A percentile compares a stretch with the other conserved stretches of the same genome.
Evolutionary conservation across 2,888 invertebrate species (phyloP).

Genomic region (Mimumesa dahlbomi): DNA sequence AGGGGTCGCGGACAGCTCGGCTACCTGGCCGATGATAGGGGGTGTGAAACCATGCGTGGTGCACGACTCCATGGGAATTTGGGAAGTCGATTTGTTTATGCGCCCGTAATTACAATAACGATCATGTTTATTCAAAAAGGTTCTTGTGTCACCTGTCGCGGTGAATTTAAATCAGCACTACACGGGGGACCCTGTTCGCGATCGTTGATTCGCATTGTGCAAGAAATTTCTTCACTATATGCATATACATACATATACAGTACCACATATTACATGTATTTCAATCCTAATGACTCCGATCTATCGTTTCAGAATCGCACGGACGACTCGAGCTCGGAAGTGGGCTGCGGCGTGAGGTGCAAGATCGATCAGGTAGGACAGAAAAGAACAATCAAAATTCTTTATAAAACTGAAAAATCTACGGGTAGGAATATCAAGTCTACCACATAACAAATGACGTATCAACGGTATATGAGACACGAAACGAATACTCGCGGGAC

Average conservation of each 20-base stretch:
- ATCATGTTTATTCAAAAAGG: constrained; percentile 37
- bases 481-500: background rate
- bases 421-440: no score
- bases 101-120: constrained; percentile 38
- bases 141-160: constrained; percentile 35
- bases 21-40: constrained; percentile 22
- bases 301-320: constrained; percentile 84
- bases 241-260: no score
- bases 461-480: background rate
- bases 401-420: no score
- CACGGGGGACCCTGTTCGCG: background rate
- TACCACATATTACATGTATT: no score
- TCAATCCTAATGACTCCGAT: constrained; percentile 4
- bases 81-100: constrained; percentile 15
- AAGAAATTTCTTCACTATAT: no score
- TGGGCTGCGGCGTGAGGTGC: constrained; percentile 87
- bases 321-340: constrained; percentile 86
- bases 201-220: no score
- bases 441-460: background rate
- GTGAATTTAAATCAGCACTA: constrained; percentile 25
- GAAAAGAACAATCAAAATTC: no score
- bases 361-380: constrained; percentile 89
- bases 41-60: constrained; percentile 70
- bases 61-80: constrained; percentile 58
- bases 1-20: constrained; percentile 21